phyloP scores from a whole-genome alignment of 1,140 invertebrate species.

The Drosophila tristis region DNA sequence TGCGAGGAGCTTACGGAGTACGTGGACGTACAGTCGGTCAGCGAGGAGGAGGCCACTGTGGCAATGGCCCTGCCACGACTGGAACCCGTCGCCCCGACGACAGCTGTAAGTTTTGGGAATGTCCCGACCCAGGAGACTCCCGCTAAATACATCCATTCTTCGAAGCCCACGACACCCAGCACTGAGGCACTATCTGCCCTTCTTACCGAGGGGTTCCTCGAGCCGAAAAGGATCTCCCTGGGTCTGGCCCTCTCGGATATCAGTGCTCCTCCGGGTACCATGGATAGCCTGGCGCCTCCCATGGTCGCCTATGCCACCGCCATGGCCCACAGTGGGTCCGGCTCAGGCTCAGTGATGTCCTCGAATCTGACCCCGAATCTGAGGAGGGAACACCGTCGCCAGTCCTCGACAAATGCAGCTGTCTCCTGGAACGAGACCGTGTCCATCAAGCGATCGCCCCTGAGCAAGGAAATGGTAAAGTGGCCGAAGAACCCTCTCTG shows the following conservation, averaged over 20 bases:
- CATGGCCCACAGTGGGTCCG: slow-evolving; percentile 39
- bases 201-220: slow-evolving; percentile 93
- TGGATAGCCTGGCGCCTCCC: slow-evolving; percentile 57
- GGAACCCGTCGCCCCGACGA: neutral
- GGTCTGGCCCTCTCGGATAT: slow-evolving; percentile 86
- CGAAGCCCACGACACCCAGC: slow-evolving; percentile 90
- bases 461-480: slow-evolving; percentile 68
- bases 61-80: slow-evolving; percentile 22
- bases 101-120: slow-evolving; percentile 37
- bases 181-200: slow-evolving; percentile 91
- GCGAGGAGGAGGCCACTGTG: slow-evolving; percentile 50
- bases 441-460: slow-evolving; percentile 68
- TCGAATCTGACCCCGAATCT: slow-evolving; percentile 66
- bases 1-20: slow-evolving; percentile 58
- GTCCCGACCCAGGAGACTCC: neutral
- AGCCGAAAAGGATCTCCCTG: slow-evolving; percentile 85
- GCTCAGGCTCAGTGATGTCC: slow-evolving; percentile 49
- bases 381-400: slow-evolving; percentile 67
- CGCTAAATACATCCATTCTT: slow-evolving; percentile 17
- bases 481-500: neutral
- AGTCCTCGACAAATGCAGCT: slow-evolving; percentile 80
- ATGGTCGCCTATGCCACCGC: slow-evolving; percentile 59
- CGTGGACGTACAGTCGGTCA: slow-evolving; percentile 69
- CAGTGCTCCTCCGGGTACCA: slow-evolving; percentile 9
- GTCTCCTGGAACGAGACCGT: slow-evolving; percentile 84